Evolutionary conservation across 2,888 invertebrate genomes (phyloP), one percentile per base, ranked within the genome.

Genomic region (Pherbina coryleti): DNA sequence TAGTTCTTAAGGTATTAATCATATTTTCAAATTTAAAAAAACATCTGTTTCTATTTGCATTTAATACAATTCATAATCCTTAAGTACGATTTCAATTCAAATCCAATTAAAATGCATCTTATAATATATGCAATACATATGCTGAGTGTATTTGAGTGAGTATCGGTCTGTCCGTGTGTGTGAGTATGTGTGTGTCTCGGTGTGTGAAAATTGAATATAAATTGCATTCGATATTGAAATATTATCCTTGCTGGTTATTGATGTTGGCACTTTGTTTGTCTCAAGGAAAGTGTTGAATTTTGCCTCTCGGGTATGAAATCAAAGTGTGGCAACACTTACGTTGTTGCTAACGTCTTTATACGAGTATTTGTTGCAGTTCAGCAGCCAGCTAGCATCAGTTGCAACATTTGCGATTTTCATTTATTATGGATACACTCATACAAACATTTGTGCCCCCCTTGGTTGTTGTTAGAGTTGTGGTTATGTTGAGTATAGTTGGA

Each of bases 171-270:
- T 31, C 3, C 5, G 31, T 31, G 31, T 31, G 31, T 31, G 9
- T 4, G 37, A 8, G 8, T 37, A 8, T 37, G 37, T 37, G 37
- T 53, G 53, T 53, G 19, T 5, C 7, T 55, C 7, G 5, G 19
- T 22, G 22, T 19, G 22, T 55, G 22, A 19, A 55, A 19, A 55
- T 55, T 55, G 55, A 19, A 55, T 55, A 55, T 19, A 22, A 55
- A 55, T 55, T 55, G n/a, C 55, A 55, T 55, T n/a, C 22, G 55
- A 55, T 55, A 55, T 55, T 55, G 55, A 55, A 55, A 55, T 55
- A 55, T 55, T 22, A 55, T 19, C 55, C 22, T 19, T 55, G 7
- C 19, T 55, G 55, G 19, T 55, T n/a, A 22, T 55, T n/a, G 55
- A 55, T 55, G 55, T 22, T 22, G n/a, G 55, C 22, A n/a, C 22